Percentiles rank a stretch among this genome's conserved stretches.
These are phyloP conservation scores for Thymelicus sylvestris DNA, from an alignment of 2,888 invertebrate genomes.

Conservation along the genomic window DNA sequence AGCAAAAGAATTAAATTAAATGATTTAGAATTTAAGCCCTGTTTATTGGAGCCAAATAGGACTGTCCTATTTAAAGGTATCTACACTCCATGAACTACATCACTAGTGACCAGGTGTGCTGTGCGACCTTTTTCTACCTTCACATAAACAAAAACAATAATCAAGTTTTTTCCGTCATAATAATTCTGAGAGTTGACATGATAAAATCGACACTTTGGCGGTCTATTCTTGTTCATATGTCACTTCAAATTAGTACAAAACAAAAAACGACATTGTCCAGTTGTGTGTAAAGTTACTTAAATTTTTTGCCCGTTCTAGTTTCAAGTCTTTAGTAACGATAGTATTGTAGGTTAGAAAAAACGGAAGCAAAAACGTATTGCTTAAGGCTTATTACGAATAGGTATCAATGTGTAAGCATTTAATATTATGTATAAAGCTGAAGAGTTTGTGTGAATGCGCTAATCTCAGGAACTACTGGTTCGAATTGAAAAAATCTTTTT, in stretches of 20 bases:
- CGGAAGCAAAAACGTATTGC: conserved; percentile 1
- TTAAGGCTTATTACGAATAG: not conserved
- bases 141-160: not conserved
- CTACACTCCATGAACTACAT: too few relatives aligned
- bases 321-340: conserved; percentile 1
- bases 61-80: too few relatives aligned
- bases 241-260: conserved; percentile 18
- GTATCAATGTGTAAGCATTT: too few relatives aligned
- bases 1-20: too few relatives aligned
- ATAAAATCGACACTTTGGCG: conserved; percentile 20
- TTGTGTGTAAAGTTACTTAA: conserved; percentile 2
- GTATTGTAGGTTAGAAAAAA: not conserved
- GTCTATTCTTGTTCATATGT: conserved; percentile 21
- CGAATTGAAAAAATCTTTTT: too few relatives aligned
- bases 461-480: too few relatives aligned
- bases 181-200: conserved; percentile 20
- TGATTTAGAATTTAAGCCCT: too few relatives aligned
- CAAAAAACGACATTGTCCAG: conserved; percentile 12
- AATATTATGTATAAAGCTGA: too few relatives aligned
- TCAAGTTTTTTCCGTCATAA: conserved; percentile 4
- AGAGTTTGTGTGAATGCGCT: too few relatives aligned
- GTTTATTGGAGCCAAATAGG: too few relatives aligned
- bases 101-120: not conserved
- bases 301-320: not conserved
- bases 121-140: not conserved